Evolutionary conservation across 2,888 invertebrate genomes (phyloP), one percentile per base, ranked within the genome.

Genomic region (Aphodius sticticus): DNA sequence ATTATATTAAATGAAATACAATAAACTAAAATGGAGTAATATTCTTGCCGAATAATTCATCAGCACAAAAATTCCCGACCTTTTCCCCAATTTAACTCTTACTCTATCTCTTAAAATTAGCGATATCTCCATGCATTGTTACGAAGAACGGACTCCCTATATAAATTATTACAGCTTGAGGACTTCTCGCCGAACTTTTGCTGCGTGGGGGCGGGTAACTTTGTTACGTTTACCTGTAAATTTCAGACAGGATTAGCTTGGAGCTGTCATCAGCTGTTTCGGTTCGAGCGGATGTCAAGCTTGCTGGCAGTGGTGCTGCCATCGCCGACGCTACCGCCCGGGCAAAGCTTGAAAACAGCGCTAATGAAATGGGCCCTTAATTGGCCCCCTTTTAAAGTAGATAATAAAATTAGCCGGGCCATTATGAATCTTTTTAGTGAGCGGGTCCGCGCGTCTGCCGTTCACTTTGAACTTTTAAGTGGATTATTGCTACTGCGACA

Each of bases 391-490:
- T 81, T 81, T 74, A 74, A 78, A 78, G 77, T 76, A 77, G 77
- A 36, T 79, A 81, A 79, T 81, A 79, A 79, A 79, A 81, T 81
- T 81, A 81, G 78, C 70, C 69, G 77, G 78, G 77, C 79, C 78
- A 79, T 81, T 81, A 81, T 81, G 80, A 78, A 80, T 80, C 81
- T 79, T 81, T 81, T 81, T 79, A 79, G 78, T 76, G 78, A 78
- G 77, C 74, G 70, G 76, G 69, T 36, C 69, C 69, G 69, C 69
- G 16, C 38, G 72, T 69, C 70, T 35, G 37, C 70, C 37, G 69
- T 77, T 71, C 53, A 75, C 81, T 81, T 78, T 81, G 79, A 81
- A 81, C 79, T 81, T 79, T 81, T 81, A 81, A 81, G 79, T 79
- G 79, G 78, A 81, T 81, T 81, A 81, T 81, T 81, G 79, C 79